phyloP scores from a whole-genome alignment of 2,113 vertebrate genomes.

The Ranitomeya variabilis region DNA sequence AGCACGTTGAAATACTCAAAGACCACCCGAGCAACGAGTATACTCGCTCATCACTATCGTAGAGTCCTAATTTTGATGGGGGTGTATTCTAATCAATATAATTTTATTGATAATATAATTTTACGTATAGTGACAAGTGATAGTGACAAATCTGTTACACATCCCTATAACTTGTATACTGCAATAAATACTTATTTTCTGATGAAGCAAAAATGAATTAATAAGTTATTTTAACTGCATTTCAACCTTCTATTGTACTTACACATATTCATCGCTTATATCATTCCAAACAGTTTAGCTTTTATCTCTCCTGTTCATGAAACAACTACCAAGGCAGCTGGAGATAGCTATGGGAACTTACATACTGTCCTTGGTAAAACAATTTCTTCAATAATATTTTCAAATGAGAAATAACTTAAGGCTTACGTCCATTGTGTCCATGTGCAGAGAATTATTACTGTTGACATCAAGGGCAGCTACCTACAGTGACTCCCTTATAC shows the following conservation, averaged over 20 bases:
- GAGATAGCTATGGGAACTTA: neutral
- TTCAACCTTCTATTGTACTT: slow-evolving; percentile 34
- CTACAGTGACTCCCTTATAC: too few species aligned
- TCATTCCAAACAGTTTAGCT: slow-evolving; percentile 3
- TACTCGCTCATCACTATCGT: too few species aligned
- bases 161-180: neutral
- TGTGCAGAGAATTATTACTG: neutral
- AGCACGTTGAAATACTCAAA: too few species aligned
- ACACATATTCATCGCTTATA: neutral
- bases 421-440: neutral
- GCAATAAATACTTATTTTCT: neutral
- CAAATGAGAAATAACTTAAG: neutral
- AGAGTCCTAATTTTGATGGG: too few species aligned
- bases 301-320: slow-evolving; percentile 40
- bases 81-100: too few species aligned
- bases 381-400: neutral
- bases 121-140: too few species aligned
- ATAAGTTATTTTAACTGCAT: slow-evolving; percentile 9
- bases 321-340: neutral
- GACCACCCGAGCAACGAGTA: too few species aligned
- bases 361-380: neutral
- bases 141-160: neutral
- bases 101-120: too few species aligned
- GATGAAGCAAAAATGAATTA: neutral
- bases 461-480: neutral